Percentiles rank a stretch among this genome's conserved stretches.
Conservation (phyloP, 2,113 vertebrate species). For the Vombatus ursinus region DNA sequence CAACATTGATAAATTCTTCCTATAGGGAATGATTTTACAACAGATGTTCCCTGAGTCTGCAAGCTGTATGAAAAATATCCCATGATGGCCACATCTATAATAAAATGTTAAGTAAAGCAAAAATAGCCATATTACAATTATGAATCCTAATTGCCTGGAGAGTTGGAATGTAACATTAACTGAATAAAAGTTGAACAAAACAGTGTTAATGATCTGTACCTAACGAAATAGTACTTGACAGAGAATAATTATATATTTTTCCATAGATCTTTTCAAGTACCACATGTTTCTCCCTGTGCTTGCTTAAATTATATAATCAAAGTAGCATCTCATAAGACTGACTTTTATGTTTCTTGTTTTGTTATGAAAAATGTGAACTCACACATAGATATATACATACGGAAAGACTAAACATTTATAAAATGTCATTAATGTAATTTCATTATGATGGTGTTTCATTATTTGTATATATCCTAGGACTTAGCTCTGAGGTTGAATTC, state of each 20-base stretch:
- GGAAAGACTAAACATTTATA: background rate
- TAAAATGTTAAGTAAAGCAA: slow-evolving; percentile 60
- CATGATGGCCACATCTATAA: slow-evolving; percentile 61
- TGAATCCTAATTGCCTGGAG: slow-evolving; percentile 45
- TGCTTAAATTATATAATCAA: slow-evolving; percentile 17
- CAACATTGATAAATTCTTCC: slow-evolving; percentile 64
- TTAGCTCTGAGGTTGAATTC: background rate
- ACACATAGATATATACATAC: background rate
- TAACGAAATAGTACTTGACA: slow-evolving; percentile 61
- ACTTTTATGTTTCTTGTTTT: slow-evolving; percentile 20
- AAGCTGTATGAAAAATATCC: slow-evolving; percentile 67
- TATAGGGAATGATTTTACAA: slow-evolving; percentile 61
- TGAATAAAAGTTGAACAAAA: slow-evolving; percentile 69
- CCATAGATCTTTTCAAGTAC: slow-evolving; percentile 43
- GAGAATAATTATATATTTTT: slow-evolving; percentile 60
- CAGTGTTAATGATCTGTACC: slow-evolving; percentile 62
- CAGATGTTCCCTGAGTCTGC: slow-evolving; percentile 67
- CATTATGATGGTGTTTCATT: background rate
- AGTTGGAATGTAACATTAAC: slow-evolving; percentile 60
- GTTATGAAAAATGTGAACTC: background rate
- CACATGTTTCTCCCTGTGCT: background rate
- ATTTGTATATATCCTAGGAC: background rate
- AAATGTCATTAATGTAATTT: background rate
- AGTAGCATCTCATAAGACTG: slow-evolving; percentile 22
- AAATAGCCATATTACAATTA: slow-evolving; percentile 66